Percentiles rank a stretch among this genome's conserved stretches.
These are phyloP conservation scores for Leptopilina syphax DNA, from an alignment of 2,888 invertebrate species.

Conservation along the genomic window DNA sequence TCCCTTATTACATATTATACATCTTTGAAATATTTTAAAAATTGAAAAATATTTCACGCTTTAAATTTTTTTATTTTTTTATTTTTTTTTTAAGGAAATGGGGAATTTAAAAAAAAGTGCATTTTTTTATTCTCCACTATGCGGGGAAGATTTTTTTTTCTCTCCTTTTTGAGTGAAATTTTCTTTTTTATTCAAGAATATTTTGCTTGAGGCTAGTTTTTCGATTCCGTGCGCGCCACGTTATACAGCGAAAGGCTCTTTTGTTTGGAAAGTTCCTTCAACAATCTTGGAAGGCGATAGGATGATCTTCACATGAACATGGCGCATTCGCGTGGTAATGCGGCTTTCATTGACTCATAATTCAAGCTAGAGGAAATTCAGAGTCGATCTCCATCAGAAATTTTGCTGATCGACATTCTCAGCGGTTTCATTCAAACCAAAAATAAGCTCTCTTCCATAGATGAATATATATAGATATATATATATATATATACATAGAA, in stretches of 20 bases:
- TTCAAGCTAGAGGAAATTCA: slow-evolving; percentile 8
- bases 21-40: too few relatives aligned
- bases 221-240: background rate
- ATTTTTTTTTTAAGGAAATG: background rate
- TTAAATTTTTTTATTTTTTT: too few relatives aligned
- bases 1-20: too few relatives aligned
- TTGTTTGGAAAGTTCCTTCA: slow-evolving; percentile 28
- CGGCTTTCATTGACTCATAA: slow-evolving; percentile 62
- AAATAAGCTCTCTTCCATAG: slow-evolving; percentile 58
- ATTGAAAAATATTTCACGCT: too few relatives aligned
- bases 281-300: background rate
- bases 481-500: too few relatives aligned
- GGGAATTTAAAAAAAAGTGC: background rate
- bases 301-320: slow-evolving; percentile 39
- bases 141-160: background rate
- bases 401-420: slow-evolving; percentile 67
- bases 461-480: too few relatives aligned
- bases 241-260: slow-evolving; percentile 10
- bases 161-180: background rate
- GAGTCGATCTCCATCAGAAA: slow-evolving; percentile 58
- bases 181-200: slow-evolving; percentile 11
- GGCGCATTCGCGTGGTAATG: slow-evolving; percentile 51
- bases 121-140: background rate
- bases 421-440: slow-evolving; percentile 61
- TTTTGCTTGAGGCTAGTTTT: slow-evolving; percentile 15